A percentile compares a stretch with the other conserved stretches of the same genome.
phyloP scores from a whole-genome alignment of 2,113 vertebrate genomes.

The Oenanthe melanoleuca region DNA sequence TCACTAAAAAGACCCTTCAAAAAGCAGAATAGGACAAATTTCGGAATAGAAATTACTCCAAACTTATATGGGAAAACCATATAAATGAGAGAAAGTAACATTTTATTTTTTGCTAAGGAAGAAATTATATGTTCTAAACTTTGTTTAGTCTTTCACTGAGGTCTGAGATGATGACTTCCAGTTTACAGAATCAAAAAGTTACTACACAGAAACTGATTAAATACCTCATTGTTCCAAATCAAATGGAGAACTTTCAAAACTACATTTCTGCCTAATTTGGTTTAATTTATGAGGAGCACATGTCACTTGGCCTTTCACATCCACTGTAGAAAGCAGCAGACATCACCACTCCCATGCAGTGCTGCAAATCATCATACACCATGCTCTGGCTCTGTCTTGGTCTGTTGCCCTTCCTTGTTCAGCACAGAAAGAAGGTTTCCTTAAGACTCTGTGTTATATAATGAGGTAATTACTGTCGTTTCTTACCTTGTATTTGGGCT shows the following conservation, averaged over 20 bases:
- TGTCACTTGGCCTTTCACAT: background rate
- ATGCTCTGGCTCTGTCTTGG: background rate
- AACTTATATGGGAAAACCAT: background rate
- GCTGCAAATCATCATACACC: background rate
- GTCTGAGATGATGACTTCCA: background rate
- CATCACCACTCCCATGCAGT: background rate
- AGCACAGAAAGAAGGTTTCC: background rate
- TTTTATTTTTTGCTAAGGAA: background rate
- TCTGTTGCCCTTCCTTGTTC: background rate
- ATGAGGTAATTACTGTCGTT: background rate
- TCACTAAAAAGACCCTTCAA: background rate
- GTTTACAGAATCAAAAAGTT: background rate
- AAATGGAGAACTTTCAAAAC: background rate
- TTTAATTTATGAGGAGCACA: background rate
- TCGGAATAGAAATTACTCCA: background rate
- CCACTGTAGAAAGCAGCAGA: background rate
- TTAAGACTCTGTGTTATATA: background rate
- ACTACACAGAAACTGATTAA: background rate
- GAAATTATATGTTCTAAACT: background rate
- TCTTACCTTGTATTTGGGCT: background rate
- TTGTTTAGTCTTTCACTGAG: background rate
- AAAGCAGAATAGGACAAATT: background rate
- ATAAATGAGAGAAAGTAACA: background rate
- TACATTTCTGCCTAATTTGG: background rate
- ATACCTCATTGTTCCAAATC: background rate